Conservation (phyloP, 2,113 vertebrate species). For the Halichoerus grypus region DNA sequence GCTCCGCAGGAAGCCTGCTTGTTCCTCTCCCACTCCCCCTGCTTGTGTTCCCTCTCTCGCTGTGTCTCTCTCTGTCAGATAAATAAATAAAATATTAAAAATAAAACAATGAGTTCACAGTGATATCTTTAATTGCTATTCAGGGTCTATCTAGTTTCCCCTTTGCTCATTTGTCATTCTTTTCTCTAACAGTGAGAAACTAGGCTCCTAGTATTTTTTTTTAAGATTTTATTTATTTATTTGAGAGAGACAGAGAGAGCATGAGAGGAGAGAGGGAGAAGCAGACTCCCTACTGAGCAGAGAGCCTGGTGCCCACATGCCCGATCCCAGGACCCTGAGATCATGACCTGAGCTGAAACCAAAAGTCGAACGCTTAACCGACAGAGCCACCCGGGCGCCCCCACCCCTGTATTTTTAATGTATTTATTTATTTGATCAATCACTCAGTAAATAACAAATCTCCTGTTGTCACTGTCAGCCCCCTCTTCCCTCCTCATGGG, state of each 20-base stretch:
- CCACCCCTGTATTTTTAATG: background rate
- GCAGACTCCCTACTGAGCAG: background rate
- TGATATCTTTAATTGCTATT: background rate
- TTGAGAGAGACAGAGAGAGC: background rate
- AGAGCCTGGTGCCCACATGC: background rate
- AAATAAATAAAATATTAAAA: too few species aligned
- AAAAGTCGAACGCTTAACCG: background rate
- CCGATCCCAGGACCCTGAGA: background rate
- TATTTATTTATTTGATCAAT: background rate
- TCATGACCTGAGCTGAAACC: background rate
- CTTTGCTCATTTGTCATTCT: background rate
- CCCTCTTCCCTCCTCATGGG: background rate
- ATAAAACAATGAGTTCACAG: background rate
- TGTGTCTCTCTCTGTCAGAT: too few species aligned
- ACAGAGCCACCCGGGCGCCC: background rate
- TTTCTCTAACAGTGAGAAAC: background rate
- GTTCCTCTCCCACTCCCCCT: too few species aligned
- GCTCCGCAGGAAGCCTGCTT: too few species aligned
- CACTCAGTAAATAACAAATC: background rate
- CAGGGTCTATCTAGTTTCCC: background rate
- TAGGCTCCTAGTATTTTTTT: background rate
- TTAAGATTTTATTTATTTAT: background rate
- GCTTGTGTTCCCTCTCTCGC: too few species aligned
- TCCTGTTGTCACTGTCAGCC: background rate
- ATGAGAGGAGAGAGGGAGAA: background rate